Base-by-base conservation (phyloP, 2,113 vertebrate species). In the Lophochroa leadbeateri region DNA sequence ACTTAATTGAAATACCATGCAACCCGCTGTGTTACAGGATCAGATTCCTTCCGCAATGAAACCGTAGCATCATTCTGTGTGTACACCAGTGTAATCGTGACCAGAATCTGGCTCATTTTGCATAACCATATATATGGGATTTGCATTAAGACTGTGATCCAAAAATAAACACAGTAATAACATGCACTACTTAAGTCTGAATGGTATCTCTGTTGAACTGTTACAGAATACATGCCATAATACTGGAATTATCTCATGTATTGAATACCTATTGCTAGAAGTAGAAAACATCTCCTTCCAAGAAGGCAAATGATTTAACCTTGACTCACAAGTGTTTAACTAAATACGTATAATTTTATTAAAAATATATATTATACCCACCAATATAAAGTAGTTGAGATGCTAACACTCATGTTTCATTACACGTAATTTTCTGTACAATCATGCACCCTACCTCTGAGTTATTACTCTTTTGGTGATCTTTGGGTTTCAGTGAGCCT, bases 101-200 rank as follows among this genome's bases (percentile, higher is more conserved):
- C 57, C 90, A 96, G 61, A 94, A 94, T 27, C 49, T 88, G 89
- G 86, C 77, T 91, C 74, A 58, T 80, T 95, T 29, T 92, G 71
- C 64, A 63, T 64, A 90, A 90, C 71, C 79, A 90, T 69, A 72
- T 91, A 86, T 58, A 88, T 71, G 85, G 85, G 31, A 81, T 95
- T 92, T 86, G 35, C 88, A 95, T 88, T 93, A 94, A 85, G 55
- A 60, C 44, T 25, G 29, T 27, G 17, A 17, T 91, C 93, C 90
- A 93, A 91, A 88, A 93, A 83, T 49, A 87, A 95, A 92, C 67
- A 79, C 7, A 3, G 74, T 44, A 90, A 53, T 89, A 92, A 69
- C 35, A 6, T 50, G 33, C 46, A 67, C 58, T 85, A 6, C 57
- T 91, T 95, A 82, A 88, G 37, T 92, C 53, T 50, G 53, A 87